Percentiles rank a stretch among this genome's conserved stretches.
Evolutionary conservation across 2,113 vertebrate genomes (phyloP).

Genomic region (Numida meleagris): DNA sequence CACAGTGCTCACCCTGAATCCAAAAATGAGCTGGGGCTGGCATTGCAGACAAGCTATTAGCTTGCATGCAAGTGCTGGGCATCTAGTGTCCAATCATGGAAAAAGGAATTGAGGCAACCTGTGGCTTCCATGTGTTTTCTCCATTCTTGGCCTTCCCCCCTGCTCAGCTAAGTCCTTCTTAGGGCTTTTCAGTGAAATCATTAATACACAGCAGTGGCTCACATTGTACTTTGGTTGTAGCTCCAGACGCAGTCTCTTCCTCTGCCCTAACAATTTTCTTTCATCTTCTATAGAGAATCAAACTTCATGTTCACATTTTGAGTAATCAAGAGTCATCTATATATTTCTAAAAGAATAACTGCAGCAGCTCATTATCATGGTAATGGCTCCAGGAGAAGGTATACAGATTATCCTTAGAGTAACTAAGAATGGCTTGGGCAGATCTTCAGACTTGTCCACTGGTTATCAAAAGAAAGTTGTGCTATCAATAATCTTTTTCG

Average conservation of each 20-base stretch:
- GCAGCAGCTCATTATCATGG: rapidly evolving
- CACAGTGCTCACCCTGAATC: too few species aligned
- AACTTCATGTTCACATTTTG: neutral
- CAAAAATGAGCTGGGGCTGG: neutral
- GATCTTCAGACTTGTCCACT: neutral
- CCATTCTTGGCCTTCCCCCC: neutral
- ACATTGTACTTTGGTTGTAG: neutral
- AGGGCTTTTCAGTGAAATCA: neutral
- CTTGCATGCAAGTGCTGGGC: neutral
- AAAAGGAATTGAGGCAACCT: neutral
- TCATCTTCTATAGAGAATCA: neutral
- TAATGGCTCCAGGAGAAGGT: neutral
- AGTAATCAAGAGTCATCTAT: rapidly evolving
- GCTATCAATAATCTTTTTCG: rapidly evolving
- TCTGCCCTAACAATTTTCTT: neutral
- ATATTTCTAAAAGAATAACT: rapidly evolving
- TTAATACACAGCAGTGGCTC: rapidly evolving
- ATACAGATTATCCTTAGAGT: neutral
- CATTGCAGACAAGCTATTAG: rapidly evolving
- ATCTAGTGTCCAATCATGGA: neutral
- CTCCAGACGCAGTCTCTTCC: neutral
- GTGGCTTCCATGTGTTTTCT: rapidly evolving
- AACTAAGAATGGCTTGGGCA: neutral
- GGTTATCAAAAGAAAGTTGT: neutral
- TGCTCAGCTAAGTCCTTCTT: neutral